Percentiles rank a stretch among this genome's conserved stretches.
These are phyloP conservation scores for Melanerpes formicivorus DNA, from an alignment of 2,113 vertebrate genomes.

Conservation along the genomic window DNA sequence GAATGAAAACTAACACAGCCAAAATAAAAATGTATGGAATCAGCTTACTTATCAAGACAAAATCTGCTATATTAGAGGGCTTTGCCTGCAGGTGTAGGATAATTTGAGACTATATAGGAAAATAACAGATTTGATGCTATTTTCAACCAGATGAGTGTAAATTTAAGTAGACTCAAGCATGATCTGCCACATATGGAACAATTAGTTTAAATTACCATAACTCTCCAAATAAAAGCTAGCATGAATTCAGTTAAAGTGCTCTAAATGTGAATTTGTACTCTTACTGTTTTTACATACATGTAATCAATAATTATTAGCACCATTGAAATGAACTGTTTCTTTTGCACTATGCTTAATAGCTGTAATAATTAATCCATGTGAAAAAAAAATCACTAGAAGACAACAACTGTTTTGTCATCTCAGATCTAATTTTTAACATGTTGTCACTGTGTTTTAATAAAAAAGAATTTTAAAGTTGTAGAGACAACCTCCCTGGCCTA, in stretches of 20 bases:
- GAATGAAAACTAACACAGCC: background rate
- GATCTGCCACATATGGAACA: background rate
- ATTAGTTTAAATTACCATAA: background rate
- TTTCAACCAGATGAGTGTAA: background rate
- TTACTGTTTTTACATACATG: background rate
- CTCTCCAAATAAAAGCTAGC: background rate
- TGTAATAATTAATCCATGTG: background rate
- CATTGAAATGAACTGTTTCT: background rate
- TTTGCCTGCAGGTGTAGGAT: background rate
- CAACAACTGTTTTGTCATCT: background rate
- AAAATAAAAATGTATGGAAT: background rate
- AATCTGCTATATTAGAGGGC: background rate
- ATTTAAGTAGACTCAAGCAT: background rate
- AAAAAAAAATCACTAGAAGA: background rate
- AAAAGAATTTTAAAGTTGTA: background rate
- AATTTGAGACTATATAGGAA: background rate
- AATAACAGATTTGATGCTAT: background rate
- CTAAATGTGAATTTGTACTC: background rate
- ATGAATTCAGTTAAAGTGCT: background rate
- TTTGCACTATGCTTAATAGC: background rate
- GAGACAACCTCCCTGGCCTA: background rate
- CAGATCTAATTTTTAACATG: background rate
- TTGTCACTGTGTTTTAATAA: background rate
- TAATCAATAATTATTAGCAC: background rate
- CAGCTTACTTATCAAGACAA: background rate